These are phyloP conservation scores for Kryptolebias ocellatus DNA, from an alignment of 2,797 vertebrate genomes.

Conservation along the genomic window DNA sequence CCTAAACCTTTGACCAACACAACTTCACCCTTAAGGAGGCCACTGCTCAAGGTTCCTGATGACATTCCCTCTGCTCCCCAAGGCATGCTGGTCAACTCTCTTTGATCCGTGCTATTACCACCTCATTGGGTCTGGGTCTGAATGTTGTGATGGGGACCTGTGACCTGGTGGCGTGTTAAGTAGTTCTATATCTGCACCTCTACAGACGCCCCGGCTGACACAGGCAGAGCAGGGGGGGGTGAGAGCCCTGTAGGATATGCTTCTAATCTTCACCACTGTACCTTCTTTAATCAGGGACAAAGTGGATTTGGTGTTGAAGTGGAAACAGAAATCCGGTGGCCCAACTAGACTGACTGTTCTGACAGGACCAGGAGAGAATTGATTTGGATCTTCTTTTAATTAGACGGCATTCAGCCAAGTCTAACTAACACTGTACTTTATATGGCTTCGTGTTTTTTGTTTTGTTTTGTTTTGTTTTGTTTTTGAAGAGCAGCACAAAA, in stretches of 20 bases:
- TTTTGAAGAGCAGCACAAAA: background rate
- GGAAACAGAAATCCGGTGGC: constrained; percentile 42
- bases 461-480: too few species aligned
- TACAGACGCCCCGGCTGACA: constrained; percentile 18
- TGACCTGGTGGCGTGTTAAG: constrained; percentile 14
- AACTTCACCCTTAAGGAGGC: background rate
- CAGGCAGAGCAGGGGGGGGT: constrained; percentile 34
- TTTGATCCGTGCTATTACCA: constrained; percentile 18
- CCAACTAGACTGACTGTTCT: constrained; percentile 43
- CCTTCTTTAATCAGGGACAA: constrained; percentile 64
- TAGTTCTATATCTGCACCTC: constrained; percentile 16
- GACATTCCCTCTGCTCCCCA: background rate
- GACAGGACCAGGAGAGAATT: background rate
- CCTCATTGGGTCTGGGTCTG: constrained; percentile 33
- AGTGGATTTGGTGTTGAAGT: constrained; percentile 58
- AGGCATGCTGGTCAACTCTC: constrained; percentile 1
- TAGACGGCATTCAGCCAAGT: too few species aligned
- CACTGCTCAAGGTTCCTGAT: background rate
- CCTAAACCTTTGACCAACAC: background rate
- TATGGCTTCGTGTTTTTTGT: too few species aligned
- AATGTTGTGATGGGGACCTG: constrained; percentile 19
- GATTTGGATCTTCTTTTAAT: background rate
- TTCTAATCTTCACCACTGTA: constrained; percentile 60
- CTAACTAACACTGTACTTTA: too few species aligned
- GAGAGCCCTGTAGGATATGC: constrained; percentile 54